Conservation (phyloP, 1,140 invertebrate species). For the Bombus consobrinus region DNA sequence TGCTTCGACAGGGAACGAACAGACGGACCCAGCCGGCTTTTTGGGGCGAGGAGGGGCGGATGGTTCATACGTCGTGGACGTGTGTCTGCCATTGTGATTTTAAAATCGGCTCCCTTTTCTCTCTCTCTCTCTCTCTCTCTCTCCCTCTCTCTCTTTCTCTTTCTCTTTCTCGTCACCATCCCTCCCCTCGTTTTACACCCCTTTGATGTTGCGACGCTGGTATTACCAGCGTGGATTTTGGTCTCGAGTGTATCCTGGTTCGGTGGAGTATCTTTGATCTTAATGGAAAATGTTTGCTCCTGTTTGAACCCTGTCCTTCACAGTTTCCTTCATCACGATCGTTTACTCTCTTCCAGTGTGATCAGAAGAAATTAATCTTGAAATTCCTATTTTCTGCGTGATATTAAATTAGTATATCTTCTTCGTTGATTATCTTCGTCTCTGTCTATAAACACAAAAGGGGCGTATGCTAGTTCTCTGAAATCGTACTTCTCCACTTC, state of each 20-base stretch:
- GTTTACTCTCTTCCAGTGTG: neutral
- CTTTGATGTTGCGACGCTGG: conserved; percentile 44
- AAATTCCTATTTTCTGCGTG: no score
- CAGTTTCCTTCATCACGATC: neutral
- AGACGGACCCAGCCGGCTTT: conserved; percentile 60
- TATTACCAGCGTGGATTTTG: conserved; percentile 5
- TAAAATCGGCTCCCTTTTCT: conserved; percentile 74
- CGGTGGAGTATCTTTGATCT: conserved; percentile 20
- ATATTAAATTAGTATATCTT: no score
- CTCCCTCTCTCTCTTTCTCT: conserved; percentile 55
- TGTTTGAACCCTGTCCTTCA: neutral
- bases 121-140: conserved; percentile 52
- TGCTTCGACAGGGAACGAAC: conserved; percentile 68
- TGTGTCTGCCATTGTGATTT: conserved; percentile 80
- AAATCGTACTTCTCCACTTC: conserved; percentile 14
- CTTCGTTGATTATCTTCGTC: no score
- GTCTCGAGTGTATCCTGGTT: neutral
- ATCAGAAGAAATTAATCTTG: no score
- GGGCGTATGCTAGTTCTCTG: neutral
- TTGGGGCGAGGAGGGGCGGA: conserved; percentile 61
- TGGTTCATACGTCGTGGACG: conserved; percentile 72
- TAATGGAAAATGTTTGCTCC: conserved; percentile 33
- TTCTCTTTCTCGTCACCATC: conserved; percentile 50
- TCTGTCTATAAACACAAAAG: neutral
- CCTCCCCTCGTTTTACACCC: conserved; percentile 55